Evolutionary conservation across 2,113 vertebrate genomes (phyloP).

Genomic region (Microtus oregoni): DNA sequence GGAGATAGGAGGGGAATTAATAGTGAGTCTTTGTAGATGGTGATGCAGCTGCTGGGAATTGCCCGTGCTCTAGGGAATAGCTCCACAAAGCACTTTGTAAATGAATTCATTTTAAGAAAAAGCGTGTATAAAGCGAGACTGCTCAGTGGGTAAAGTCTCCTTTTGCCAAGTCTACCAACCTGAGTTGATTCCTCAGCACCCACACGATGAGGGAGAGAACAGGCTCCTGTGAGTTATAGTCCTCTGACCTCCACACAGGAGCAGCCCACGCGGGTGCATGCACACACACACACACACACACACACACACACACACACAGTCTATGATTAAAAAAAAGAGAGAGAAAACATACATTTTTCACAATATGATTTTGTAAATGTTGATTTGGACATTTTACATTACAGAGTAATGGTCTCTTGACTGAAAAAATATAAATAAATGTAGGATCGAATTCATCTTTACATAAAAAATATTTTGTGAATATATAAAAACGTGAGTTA

Average conservation of each 20-base stretch:
- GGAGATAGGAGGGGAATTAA: background rate
- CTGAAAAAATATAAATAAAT: slow-evolving; percentile 37
- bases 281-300: background rate
- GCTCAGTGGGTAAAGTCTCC: background rate
- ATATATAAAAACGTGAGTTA: no score
- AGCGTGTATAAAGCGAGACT: background rate
- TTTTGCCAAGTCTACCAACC: background rate
- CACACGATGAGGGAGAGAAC: background rate
- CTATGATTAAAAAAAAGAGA: no score
- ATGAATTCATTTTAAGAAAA: background rate
- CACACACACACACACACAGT: background rate
- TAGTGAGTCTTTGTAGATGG: background rate
- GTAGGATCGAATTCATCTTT: background rate
- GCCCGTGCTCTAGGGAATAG: background rate
- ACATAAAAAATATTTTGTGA: background rate
- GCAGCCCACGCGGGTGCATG: no score
- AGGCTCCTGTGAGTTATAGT: background rate
- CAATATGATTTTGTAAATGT: slow-evolving; percentile 2
- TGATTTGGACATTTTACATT: slow-evolving; percentile 13
- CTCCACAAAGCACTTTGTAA: slow-evolving; percentile 1
- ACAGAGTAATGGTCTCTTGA: background rate
- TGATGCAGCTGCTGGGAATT: background rate
- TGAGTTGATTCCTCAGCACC: background rate
- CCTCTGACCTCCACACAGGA: background rate
- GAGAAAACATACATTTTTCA: background rate